Conservation (phyloP, 2,113 vertebrate species). For the Hassar affinis region DNA sequence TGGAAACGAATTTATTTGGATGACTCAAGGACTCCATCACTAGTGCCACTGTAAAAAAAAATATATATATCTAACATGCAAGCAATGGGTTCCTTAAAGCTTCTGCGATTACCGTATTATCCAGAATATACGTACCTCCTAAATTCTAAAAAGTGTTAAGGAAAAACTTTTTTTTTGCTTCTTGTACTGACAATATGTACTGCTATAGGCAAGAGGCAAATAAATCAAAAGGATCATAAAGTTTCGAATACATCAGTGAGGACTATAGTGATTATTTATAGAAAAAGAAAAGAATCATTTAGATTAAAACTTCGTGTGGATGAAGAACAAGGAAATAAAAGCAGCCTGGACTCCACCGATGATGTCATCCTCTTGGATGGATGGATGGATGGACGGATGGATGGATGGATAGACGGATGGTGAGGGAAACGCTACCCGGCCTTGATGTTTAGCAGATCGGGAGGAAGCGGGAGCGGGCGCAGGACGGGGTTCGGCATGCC, state of each 20-base stretch:
- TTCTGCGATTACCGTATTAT: background rate
- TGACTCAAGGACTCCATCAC: background rate
- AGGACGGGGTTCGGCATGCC: background rate
- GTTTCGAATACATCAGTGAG: background rate
- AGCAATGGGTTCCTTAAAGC: background rate
- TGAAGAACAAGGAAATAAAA: background rate
- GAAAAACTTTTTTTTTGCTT: background rate
- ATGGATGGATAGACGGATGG: background rate
- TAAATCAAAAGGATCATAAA: background rate
- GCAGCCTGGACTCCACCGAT: background rate
- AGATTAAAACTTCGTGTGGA: background rate
- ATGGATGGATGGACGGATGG: background rate
- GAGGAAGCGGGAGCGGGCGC: background rate
- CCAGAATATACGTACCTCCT: no score
- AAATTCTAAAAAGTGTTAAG: background rate
- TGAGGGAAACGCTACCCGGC: conserved; percentile 4
- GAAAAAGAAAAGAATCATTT: background rate
- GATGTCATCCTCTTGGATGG: background rate
- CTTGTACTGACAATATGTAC: background rate
- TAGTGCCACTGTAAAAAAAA: background rate
- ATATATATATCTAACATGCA: background rate
- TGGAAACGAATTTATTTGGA: background rate
- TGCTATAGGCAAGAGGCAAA: background rate
- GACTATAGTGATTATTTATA: background rate
- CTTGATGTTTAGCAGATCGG: background rate